These are phyloP conservation scores for Brenthis ino DNA, from an alignment of 2,888 invertebrate species.

Conservation along the genomic window DNA sequence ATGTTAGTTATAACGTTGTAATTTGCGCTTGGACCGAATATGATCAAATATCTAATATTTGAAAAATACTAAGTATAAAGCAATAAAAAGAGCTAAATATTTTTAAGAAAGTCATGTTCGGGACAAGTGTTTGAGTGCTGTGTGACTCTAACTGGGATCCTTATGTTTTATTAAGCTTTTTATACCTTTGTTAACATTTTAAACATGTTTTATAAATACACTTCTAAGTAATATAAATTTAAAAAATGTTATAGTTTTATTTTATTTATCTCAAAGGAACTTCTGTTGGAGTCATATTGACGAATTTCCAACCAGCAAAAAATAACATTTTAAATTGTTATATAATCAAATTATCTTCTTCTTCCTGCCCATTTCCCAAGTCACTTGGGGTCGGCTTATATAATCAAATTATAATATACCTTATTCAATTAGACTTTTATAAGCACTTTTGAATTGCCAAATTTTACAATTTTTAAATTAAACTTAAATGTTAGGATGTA, in stretches of 20 bases:
- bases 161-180: neutral
- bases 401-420: neutral
- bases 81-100: no score
- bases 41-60: no score
- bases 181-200: constrained; percentile 1
- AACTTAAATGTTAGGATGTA: neutral
- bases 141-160: constrained; percentile 15
- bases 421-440: no score
- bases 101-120: no score
- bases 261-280: constrained; percentile 17
- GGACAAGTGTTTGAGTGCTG: neutral
- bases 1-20: neutral
- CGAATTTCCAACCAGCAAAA: neutral
- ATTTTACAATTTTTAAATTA: neutral
- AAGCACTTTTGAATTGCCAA: no score
- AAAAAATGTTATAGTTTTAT: neutral
- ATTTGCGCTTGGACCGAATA: no score
- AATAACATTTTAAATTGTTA: neutral
- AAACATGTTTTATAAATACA: constrained; percentile 7
- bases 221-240: neutral
- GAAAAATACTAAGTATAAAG: no score
- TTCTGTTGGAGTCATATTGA: constrained; percentile 26
- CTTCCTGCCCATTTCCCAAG: no score
- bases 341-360: neutral
- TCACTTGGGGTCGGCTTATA: no score